Conservation (phyloP, 53 echinoderm and acorn worm species). For the Henricia sp. region DNA sequence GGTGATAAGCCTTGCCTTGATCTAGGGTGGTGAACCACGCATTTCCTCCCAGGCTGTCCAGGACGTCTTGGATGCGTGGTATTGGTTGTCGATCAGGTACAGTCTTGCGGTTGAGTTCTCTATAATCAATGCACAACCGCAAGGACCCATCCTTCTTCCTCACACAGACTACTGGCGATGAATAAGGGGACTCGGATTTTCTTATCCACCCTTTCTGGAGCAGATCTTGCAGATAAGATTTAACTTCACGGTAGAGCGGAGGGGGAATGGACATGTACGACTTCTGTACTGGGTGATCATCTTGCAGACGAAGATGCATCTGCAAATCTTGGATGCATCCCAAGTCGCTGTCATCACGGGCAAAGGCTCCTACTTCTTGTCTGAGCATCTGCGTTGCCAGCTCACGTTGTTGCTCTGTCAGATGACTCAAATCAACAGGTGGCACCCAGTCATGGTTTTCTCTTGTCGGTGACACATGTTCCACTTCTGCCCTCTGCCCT, state of each 20-base stretch:
- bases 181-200: constrained; percentile 59
- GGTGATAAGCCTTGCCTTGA: constrained; percentile 63
- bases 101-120: constrained; percentile 49
- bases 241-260: constrained; percentile 61
- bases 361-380: constrained; percentile 7
- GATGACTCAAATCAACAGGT: constrained; percentile 16
- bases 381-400: constrained; percentile 7
- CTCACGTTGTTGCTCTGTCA: constrained; percentile 5
- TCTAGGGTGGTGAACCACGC: constrained; percentile 65
- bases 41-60: constrained; percentile 52
- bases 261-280: constrained; percentile 57
- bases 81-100: constrained; percentile 52
- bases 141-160: too few relatives aligned
- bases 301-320: too few relatives aligned
- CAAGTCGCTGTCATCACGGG: constrained; percentile 1
- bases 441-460: background rate
- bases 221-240: constrained; percentile 55
- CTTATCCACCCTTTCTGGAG: constrained; percentile 51
- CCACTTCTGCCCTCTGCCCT: background rate
- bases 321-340: background rate
- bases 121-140: too few relatives aligned
- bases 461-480: background rate
- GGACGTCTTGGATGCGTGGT: constrained; percentile 59
- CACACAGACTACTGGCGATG: constrained; percentile 64
- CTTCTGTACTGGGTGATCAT: too few relatives aligned